Evolutionary conservation across 2,888 invertebrate genomes (phyloP).

Genomic region (Meghimatium bilineatum): DNA sequence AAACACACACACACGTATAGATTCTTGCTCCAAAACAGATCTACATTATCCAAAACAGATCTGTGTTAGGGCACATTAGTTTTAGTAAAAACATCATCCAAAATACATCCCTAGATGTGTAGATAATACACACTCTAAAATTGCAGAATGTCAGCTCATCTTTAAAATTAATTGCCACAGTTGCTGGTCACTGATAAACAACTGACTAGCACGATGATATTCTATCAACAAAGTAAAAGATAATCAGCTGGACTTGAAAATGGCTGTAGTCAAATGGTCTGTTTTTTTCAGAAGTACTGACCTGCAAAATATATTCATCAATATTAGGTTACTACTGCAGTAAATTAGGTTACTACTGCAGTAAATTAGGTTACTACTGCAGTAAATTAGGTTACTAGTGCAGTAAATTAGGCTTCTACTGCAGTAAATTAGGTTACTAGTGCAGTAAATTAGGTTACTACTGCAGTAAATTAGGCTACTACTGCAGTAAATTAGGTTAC

Average conservation of each 20-base stretch:
- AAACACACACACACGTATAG: not conserved
- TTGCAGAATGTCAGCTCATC: not conserved
- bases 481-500: no score
- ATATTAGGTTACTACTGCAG: no score
- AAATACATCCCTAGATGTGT: not conserved
- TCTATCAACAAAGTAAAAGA: not conserved
- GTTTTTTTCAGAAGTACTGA: slow-evolving; percentile 29
- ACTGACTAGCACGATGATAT: not conserved
- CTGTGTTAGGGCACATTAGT: no score
- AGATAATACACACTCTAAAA: not conserved
- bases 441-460: no score
- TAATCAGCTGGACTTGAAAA: slow-evolving; percentile 35
- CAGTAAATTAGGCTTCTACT: no score
- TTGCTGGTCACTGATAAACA: not conserved
- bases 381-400: no score
- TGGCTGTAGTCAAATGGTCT: slow-evolving; percentile 33
- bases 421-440: no score
- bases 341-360: no score
- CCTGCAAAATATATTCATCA: no score
- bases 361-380: no score
- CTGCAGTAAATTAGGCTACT: no score
- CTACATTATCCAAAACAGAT: not conserved
- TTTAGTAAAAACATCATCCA: not conserved
- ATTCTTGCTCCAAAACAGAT: slow-evolving; percentile 8
- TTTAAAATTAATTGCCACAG: no score